Conservation (phyloP, 1,140 invertebrate species). For the Zophobas morio region DNA sequence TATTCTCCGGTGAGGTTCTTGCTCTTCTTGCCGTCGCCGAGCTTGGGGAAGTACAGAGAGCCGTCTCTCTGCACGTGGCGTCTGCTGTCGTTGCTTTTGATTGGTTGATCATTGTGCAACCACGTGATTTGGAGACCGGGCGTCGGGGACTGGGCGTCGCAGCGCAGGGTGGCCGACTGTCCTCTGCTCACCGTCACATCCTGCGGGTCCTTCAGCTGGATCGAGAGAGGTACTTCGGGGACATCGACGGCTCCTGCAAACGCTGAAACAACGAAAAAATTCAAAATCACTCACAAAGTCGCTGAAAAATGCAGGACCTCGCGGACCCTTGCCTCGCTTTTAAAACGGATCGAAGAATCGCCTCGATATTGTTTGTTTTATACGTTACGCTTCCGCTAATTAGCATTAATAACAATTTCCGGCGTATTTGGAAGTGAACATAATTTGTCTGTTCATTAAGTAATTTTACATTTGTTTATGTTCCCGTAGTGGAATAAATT, state of each 20-base stretch:
- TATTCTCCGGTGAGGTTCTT: constrained; percentile 57
- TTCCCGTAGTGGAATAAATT: too few relatives aligned
- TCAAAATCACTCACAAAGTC: neutral
- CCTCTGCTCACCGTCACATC: constrained; percentile 59
- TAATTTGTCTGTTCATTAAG: too few relatives aligned
- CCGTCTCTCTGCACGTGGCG: constrained; percentile 53
- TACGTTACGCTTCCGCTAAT: too few relatives aligned
- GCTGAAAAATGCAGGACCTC: neutral
- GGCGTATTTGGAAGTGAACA: too few relatives aligned
- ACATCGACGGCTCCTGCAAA: constrained; percentile 43
- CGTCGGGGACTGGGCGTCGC: constrained; percentile 52
- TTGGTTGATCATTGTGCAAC: constrained; percentile 55
- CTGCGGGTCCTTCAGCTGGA: constrained; percentile 58
- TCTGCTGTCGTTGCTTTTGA: constrained; percentile 56
- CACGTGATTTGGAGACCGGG: constrained; percentile 52
- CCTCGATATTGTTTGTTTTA: too few relatives aligned
- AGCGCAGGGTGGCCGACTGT: constrained; percentile 58
- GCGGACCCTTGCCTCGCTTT: neutral
- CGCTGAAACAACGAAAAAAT: constrained; percentile 40
- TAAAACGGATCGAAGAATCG: neutral
- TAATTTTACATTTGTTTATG: too few relatives aligned
- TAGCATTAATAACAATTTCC: too few relatives aligned
- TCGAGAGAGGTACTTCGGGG: constrained; percentile 50
- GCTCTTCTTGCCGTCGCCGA: constrained; percentile 53
- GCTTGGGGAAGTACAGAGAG: constrained; percentile 56